These are phyloP conservation scores for Sinodicranocentrus sp. DNA, from an alignment of 2,888 invertebrate species.

Conservation along the genomic window DNA sequence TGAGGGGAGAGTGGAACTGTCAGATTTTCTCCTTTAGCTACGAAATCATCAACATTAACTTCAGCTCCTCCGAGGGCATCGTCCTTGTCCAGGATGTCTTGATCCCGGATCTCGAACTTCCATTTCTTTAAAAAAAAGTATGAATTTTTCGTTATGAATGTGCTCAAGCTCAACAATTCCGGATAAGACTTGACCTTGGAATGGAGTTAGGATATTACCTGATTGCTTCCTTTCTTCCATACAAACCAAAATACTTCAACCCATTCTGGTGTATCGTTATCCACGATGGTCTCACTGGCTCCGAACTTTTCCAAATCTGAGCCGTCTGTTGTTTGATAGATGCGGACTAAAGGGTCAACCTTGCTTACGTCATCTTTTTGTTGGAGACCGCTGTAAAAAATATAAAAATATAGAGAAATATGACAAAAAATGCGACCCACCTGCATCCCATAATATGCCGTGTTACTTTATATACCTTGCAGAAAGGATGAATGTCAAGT, in stretches of 20 bases:
- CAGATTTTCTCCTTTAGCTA: slow-evolving; percentile 69
- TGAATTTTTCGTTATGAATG: too few relatives aligned
- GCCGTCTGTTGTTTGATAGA: slow-evolving; percentile 62
- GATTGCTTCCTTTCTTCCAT: slow-evolving; percentile 71
- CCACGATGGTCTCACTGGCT: slow-evolving; percentile 67
- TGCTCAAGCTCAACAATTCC: too few relatives aligned
- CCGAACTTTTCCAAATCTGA: slow-evolving; percentile 69
- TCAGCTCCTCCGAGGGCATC: slow-evolving; percentile 73
- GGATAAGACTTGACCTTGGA: too few relatives aligned
- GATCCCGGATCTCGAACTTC: slow-evolving; percentile 72
- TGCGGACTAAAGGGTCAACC: slow-evolving; percentile 70
- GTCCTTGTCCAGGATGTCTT: slow-evolving; percentile 70
- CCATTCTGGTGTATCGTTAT: slow-evolving; percentile 72
- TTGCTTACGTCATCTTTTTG: slow-evolving; percentile 68
- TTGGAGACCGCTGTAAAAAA: slow-evolving; percentile 57
- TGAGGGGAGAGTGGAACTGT: slow-evolving; percentile 62
- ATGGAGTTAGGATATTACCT: too few relatives aligned
- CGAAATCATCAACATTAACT: slow-evolving; percentile 73
- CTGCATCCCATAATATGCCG: too few relatives aligned
- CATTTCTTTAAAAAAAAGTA: too few relatives aligned
- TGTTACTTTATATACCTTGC: slow-evolving; percentile 71
- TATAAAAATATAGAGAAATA: slow-evolving; percentile 14
- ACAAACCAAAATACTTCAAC: slow-evolving; percentile 70
- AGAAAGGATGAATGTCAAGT: slow-evolving; percentile 72
- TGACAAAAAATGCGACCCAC: too few relatives aligned